A percentile compares a stretch with the other conserved stretches of the same genome.
Conservation (phyloP, 2,797 vertebrate genomes). For the Perodicticus potto region DNA sequence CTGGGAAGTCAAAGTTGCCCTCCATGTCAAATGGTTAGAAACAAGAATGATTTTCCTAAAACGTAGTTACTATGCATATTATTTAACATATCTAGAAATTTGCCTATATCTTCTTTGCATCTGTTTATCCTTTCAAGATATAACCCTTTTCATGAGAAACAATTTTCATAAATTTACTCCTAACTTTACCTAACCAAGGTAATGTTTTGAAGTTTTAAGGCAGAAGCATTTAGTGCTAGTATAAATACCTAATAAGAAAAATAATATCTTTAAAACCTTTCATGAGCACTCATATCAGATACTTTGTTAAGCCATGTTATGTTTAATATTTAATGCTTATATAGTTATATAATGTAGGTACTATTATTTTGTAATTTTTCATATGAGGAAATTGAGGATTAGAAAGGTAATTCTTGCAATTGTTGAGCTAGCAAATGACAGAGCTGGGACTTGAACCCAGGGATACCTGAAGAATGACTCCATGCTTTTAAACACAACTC, state of each 20-base stretch:
- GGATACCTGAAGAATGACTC: not conserved
- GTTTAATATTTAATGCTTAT: not conserved
- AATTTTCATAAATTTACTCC: not conserved
- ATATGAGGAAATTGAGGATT: not conserved
- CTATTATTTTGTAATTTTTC: not conserved
- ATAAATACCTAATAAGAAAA: not conserved
- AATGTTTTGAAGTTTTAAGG: not conserved
- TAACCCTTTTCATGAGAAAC: not conserved
- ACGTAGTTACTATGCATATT: not conserved
- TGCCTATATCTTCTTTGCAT: not conserved
- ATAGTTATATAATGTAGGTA: not conserved
- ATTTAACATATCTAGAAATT: not conserved
- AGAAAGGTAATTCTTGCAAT: not conserved
- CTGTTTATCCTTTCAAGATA: not conserved
- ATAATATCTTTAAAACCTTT: not conserved
- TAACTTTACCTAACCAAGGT: not conserved
- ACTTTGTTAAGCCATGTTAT: not conserved
- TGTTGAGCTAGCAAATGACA: not conserved
- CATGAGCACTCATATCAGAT: not conserved
- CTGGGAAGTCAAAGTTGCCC: not conserved
- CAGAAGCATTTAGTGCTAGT: not conserved
- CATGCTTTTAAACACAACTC: not conserved
- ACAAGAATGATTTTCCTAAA: not conserved
- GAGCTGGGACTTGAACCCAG: not conserved
- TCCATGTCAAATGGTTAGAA: not conserved